A percentile compares a stretch with the other conserved stretches of the same genome.
These are phyloP conservation scores for Macrosiphum euphorbiae DNA, from an alignment of 2,888 invertebrate genomes.

Conservation along the genomic window DNA sequence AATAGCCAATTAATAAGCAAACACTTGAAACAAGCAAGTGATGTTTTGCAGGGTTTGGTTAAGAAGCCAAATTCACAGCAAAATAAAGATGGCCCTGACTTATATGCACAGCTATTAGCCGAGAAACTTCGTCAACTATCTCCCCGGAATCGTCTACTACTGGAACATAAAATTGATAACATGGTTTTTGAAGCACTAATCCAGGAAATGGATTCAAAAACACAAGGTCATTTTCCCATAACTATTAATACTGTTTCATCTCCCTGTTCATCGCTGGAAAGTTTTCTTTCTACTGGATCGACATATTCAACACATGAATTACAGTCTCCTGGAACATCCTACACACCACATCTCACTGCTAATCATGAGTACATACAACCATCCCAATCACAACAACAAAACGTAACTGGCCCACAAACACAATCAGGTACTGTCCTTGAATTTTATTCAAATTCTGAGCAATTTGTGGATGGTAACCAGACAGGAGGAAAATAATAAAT, in stretches of 20 bases:
- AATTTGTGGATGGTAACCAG: neutral
- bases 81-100: conserved; percentile 23
- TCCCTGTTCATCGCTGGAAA: conserved; percentile 34
- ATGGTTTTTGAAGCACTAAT: conserved; percentile 37
- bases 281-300: conserved; percentile 24
- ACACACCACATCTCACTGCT: too few relatives aligned
- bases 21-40: conserved; percentile 44
- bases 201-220: conserved; percentile 14
- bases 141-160: conserved; percentile 29
- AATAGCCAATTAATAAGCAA: conserved; percentile 36
- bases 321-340: neutral
- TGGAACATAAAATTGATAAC: conserved; percentile 38
- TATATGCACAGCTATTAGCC: conserved; percentile 33
- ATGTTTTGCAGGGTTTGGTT: conserved; percentile 39
- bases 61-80: conserved; percentile 23
- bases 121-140: conserved; percentile 33
- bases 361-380: neutral
- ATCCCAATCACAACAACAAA: conserved; percentile 34
- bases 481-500: conserved; percentile 11
- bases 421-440: neutral
- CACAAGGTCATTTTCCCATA: neutral
- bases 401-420: neutral
- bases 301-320: conserved; percentile 29
- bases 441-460: neutral
- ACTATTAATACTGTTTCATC: conserved; percentile 25